These are phyloP conservation scores for Crossoptilon crossoptilon DNA, from an alignment of 2,797 vertebrate species.

Conservation along the genomic window DNA sequence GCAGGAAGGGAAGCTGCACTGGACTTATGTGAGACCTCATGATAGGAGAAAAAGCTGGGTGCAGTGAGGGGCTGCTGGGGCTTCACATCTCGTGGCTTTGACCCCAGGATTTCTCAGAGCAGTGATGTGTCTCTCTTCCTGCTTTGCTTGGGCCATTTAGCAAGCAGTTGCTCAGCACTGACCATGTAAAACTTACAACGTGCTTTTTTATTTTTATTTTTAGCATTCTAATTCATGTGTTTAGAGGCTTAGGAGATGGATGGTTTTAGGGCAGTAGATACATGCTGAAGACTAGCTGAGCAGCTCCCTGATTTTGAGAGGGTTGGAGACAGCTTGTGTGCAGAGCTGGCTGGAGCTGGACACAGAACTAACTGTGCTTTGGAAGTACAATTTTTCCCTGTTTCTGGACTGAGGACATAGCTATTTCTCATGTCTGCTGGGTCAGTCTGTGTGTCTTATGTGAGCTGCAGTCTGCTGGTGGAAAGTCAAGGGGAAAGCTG, in stretches of 20 bases:
- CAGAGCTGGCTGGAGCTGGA: neutral
- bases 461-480: too few species aligned
- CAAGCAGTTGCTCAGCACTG: neutral
- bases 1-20: neutral
- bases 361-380: neutral
- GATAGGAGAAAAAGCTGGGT: neutral
- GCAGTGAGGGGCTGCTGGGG: neutral
- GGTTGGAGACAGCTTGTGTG: neutral
- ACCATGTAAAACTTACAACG: neutral
- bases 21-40: rapidly evolving
- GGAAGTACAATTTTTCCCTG: neutral
- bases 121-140: neutral
- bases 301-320: neutral
- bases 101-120: neutral
- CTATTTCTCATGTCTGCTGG: neutral
- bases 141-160: neutral
- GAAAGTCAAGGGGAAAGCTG: too few species aligned
- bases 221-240: neutral
- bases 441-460: neutral
- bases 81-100: neutral
- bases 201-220: neutral
- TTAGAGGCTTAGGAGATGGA: slow-evolving; percentile 13
- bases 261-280: neutral
- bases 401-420: neutral
- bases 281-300: neutral